A percentile compares a stretch with the other conserved stretches of the same genome.
Evolutionary conservation across 2,797 vertebrate species (phyloP).

Genomic region (Champsocephalus gunnari): DNA sequence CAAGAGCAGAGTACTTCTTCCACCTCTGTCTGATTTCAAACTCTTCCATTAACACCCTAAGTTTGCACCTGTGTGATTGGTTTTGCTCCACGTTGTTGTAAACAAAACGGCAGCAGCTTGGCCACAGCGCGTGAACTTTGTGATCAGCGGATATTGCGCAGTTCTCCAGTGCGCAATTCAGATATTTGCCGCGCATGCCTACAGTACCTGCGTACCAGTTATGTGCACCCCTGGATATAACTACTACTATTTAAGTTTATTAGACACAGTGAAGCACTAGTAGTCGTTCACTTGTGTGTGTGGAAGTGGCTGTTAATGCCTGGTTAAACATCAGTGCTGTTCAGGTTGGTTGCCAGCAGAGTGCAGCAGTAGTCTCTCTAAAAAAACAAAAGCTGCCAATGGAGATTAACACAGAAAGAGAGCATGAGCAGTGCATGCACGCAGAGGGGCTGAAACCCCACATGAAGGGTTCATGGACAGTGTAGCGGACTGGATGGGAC

Average conservation of each 20-base stretch:
- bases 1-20: too few species aligned
- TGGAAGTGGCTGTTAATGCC: slow-evolving; percentile 37
- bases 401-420: slow-evolving; percentile 36
- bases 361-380: slow-evolving; percentile 67
- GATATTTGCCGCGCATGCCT: too few species aligned
- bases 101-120: too few species aligned
- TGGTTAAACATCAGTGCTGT: slow-evolving; percentile 53
- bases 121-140: too few species aligned
- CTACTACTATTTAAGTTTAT: slow-evolving; percentile 10
- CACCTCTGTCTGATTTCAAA: too few species aligned
- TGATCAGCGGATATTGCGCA: too few species aligned
- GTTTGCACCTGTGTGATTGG: too few species aligned
- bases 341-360: slow-evolving; percentile 72
- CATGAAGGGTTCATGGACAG: slow-evolving; percentile 41
- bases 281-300: slow-evolving; percentile 31
- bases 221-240: neutral
- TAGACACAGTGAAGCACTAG: slow-evolving; percentile 24
- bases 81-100: too few species aligned
- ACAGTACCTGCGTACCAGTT: too few species aligned
- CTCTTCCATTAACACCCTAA: too few species aligned
- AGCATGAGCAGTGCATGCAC: slow-evolving; percentile 20
- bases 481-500: slow-evolving; percentile 8
- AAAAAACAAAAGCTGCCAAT: slow-evolving; percentile 10
- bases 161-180: too few species aligned
- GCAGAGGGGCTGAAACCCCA: slow-evolving; percentile 24